phyloP scores from a whole-genome alignment of 2,113 vertebrate genomes.

The Mus spicilegus region DNA sequence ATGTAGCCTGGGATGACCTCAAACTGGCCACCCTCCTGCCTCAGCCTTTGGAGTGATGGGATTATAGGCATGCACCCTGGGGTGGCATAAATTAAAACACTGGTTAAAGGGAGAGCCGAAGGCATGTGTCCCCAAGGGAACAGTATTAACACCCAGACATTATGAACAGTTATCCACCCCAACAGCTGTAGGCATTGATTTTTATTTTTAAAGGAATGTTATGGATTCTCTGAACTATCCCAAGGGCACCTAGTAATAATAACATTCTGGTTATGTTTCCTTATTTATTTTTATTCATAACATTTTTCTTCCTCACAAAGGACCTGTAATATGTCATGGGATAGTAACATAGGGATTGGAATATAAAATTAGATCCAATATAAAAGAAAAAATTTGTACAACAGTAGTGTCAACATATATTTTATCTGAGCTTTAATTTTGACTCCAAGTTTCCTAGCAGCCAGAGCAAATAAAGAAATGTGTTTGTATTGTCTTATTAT shows the following conservation, averaged over 20 bases:
- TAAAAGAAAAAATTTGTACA: slow-evolving; percentile 7
- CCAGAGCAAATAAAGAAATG: slow-evolving; percentile 45
- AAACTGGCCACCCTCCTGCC: background rate
- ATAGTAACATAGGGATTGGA: slow-evolving; percentile 55
- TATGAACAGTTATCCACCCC: background rate
- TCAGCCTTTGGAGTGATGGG: background rate
- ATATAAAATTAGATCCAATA: slow-evolving; percentile 28
- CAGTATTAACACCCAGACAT: background rate
- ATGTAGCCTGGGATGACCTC: background rate
- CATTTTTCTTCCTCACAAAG: slow-evolving; percentile 28
- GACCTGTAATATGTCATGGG: slow-evolving; percentile 43
- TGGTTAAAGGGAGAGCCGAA: background rate
- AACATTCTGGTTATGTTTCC: slow-evolving; percentile 29
- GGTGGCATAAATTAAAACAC: slow-evolving; percentile 26
- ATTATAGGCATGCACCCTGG: background rate
- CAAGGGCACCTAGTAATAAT: slow-evolving; percentile 28
- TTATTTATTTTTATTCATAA: slow-evolving; percentile 54
- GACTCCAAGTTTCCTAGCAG: slow-evolving; percentile 31
- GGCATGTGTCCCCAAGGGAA: background rate
- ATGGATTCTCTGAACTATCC: slow-evolving; percentile 38
- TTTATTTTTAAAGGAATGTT: slow-evolving; percentile 57
- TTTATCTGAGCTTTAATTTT: slow-evolving; percentile 58
- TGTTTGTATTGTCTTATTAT: background rate
- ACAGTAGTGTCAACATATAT: background rate
- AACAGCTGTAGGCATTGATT: slow-evolving; percentile 2